These are phyloP conservation scores for Prolemur simus DNA, from an alignment of 2,113 vertebrate genomes.

Conservation along the genomic window DNA sequence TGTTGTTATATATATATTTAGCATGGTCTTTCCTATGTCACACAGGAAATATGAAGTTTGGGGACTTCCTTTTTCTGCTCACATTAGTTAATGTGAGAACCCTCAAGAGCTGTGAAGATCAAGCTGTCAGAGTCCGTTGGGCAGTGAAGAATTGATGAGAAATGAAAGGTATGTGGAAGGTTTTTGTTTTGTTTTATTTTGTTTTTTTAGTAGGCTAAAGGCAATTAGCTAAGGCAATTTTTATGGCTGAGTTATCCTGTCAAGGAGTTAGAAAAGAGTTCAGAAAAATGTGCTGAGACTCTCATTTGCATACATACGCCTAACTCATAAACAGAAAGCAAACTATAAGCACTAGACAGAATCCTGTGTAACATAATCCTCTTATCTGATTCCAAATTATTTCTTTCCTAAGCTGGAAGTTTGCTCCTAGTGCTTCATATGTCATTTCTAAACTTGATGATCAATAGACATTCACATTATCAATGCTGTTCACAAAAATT, in stretches of 20 bases:
- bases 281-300: constrained; percentile 20
- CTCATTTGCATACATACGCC: not conserved
- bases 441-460: not conserved
- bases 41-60: not conserved
- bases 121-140: constrained; percentile 4
- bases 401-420: not conserved
- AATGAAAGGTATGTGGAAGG: not conserved
- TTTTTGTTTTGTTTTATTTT: not conserved
- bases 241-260: constrained; percentile 41
- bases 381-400: not conserved
- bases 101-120: not conserved
- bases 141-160: constrained; percentile 16
- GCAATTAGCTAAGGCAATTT: constrained; percentile 56
- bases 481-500: not conserved
- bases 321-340: not conserved
- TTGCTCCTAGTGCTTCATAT: not conserved
- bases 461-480: not conserved
- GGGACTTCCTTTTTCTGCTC: not conserved
- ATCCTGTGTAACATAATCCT: not conserved
- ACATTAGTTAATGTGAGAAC: not conserved
- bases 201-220: constrained; percentile 16
- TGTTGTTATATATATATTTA: not conserved
- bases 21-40: not conserved
- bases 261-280: constrained; percentile 13
- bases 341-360: not conserved